Evolutionary conservation across 2,113 vertebrate genomes (phyloP), one percentile per base, ranked within the genome.

Genomic region (Tylochromis polylepis): DNA sequence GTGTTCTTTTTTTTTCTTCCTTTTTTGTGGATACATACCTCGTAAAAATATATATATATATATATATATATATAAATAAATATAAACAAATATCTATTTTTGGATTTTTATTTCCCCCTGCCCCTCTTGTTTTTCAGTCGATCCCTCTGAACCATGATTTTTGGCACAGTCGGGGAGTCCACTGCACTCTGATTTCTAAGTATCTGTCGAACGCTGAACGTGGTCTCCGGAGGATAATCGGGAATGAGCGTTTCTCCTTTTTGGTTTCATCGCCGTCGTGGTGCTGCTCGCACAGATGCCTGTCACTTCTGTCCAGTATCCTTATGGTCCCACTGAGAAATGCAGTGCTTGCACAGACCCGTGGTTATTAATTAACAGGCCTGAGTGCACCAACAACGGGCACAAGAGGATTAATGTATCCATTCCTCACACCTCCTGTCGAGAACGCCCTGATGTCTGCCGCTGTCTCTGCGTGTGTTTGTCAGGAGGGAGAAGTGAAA

Each of bases 11-110:
- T 46, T 46, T 46, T 11, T 15, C 15, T 11, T 46, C 5, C 22
- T 46, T 87, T 85, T 94, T 92, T 94, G 96, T 96, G 95, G 90
- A 96, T 91, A 96, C 94, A 96, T 96, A 96, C 96, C 96, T 97
- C 96, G 92, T 95, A 96, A 95, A 96, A 95, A 95, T 95, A 95
- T 95, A 96, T 84, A 96, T 91, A 94, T 95, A 95, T 95, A 95
- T n/a, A n/a, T n/a, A n/a, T n/a, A n/a, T n/a, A n/a, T 84, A 96
- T 91, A 94, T 95, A 95, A 95, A 95, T 92, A 95, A 87, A 95
- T 94, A 95, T 95, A 94, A 93, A 92, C 93, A 96, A 94, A 97
- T 96, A 95, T 97, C 86, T 94, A 95, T 96, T 96, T 96, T 96
- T 94, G 91, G 95, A 96, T 93, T 94, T 95, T 94, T 95, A 94